A percentile compares a stretch with the other conserved stretches of the same genome.
phyloP scores from a whole-genome alignment of 2,888 invertebrate species.

The Platypus cylindrus region DNA sequence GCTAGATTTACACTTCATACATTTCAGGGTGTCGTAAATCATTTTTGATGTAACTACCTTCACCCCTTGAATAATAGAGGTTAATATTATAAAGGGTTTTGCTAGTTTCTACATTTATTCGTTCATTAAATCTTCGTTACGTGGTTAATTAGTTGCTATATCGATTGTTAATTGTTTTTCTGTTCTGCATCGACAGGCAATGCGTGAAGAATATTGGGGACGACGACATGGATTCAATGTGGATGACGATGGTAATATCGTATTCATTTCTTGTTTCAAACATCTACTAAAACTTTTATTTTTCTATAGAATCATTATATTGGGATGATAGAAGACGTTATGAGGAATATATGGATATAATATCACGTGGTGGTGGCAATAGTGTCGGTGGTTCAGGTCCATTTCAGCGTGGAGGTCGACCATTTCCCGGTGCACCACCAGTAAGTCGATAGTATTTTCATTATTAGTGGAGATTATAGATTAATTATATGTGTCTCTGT shows the following conservation, averaged over 20 bases:
- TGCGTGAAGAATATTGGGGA: conserved; percentile 55
- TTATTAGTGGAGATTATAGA: not conserved
- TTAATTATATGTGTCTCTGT: conserved; percentile 6
- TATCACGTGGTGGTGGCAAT: conserved; percentile 51
- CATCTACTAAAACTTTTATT: not conserved
- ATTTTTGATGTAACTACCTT: conserved; percentile 15
- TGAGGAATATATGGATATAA: conserved; percentile 63
- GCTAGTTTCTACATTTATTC: conserved; percentile 17
- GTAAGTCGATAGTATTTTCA: conserved; percentile 19
- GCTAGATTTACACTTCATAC: too few relatives aligned
- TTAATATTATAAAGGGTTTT: conserved; percentile 19
- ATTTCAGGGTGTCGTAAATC: conserved; percentile 22
- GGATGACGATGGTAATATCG: conserved; percentile 51
- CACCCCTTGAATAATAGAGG: conserved; percentile 17
- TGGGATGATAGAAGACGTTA: conserved; percentile 76
- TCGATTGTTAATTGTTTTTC: not conserved
- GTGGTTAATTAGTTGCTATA: not conserved
- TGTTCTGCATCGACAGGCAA: conserved; percentile 31
- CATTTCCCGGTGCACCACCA: conserved; percentile 35
- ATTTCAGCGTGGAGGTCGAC: conserved; percentile 34
- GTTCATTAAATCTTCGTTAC: not conserved
- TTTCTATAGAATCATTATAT: conserved; percentile 53
- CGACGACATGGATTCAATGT: conserved; percentile 47
- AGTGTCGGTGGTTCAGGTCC: conserved; percentile 51
- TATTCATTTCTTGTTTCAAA: too few relatives aligned